phyloP scores from a whole-genome alignment of 2,797 vertebrate genomes.

The Squalus acanthias region DNA sequence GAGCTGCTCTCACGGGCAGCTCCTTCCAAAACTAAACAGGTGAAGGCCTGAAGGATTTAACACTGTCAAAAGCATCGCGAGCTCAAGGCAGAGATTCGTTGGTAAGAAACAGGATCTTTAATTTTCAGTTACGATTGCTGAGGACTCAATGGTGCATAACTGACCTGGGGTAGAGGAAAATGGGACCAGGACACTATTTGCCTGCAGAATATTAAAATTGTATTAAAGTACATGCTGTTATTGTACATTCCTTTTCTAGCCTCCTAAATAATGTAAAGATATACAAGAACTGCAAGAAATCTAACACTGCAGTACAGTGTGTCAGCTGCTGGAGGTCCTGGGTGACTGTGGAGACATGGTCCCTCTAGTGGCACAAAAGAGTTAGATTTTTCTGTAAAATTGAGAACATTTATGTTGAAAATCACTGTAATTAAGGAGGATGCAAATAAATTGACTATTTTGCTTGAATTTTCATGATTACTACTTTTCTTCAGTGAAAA shows the following conservation, averaged over 20 bases:
- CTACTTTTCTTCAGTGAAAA: background rate
- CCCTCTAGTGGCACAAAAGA: background rate
- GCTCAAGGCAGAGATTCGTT: background rate
- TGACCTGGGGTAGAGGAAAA: background rate
- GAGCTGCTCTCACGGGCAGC: background rate
- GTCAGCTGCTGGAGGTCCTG: background rate
- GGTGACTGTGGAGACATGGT: background rate
- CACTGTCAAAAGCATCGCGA: background rate
- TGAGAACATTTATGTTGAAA: background rate
- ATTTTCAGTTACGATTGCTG: background rate
- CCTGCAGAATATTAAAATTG: background rate
- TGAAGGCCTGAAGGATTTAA: background rate
- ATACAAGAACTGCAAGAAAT: background rate
- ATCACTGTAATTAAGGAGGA: background rate
- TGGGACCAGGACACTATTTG: background rate
- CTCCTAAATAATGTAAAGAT: background rate
- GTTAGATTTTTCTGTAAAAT: background rate
- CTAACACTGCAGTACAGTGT: background rate
- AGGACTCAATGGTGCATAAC: background rate
- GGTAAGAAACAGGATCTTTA: background rate
- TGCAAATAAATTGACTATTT: background rate
- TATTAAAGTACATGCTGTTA: background rate
- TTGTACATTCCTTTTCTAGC: background rate
- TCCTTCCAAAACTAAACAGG: background rate
- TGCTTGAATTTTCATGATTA: background rate